A percentile compares a stretch with the other conserved stretches of the same genome.
Conservation (phyloP, 2,113 vertebrate species). For the Ondatra zibethicus region DNA sequence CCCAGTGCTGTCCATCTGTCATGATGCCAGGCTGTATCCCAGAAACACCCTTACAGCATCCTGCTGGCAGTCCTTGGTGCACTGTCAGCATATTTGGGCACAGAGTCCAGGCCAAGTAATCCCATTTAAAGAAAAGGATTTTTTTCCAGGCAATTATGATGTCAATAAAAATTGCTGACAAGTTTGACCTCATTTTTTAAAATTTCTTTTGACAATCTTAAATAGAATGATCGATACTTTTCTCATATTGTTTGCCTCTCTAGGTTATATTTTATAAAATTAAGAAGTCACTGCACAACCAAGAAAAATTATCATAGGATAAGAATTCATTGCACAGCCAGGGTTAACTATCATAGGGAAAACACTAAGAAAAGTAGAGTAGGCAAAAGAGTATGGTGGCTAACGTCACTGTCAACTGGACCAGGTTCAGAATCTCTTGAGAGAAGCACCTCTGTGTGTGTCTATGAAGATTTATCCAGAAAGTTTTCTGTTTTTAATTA, state of each 20-base stretch:
- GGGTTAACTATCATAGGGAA: not conserved
- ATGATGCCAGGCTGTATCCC: not conserved
- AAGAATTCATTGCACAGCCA: not conserved
- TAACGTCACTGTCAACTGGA: not conserved
- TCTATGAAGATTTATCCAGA: not conserved
- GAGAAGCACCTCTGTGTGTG: not conserved
- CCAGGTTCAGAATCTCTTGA: not conserved
- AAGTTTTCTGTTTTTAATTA: not conserved
- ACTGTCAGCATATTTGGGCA: constrained; percentile 51
- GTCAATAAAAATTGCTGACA: constrained; percentile 17
- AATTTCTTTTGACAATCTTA: not conserved
- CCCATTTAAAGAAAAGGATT: constrained; percentile 57
- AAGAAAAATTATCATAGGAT: not conserved
- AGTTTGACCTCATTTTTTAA: not conserved
- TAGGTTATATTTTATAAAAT: constrained; percentile 29
- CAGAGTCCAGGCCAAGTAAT: constrained; percentile 30
- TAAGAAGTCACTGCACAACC: not conserved
- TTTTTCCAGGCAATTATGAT: constrained; percentile 46
- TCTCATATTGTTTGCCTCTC: not conserved
- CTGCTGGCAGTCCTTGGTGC: not conserved
- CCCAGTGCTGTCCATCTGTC: not conserved
- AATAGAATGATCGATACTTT: not conserved
- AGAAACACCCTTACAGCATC: constrained; percentile 26
- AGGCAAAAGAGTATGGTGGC: not conserved
- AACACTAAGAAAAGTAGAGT: not conserved